Percentiles rank a stretch among this genome's conserved stretches.
phyloP scores from a whole-genome alignment of 2,113 vertebrate genomes.

The Empidonax traillii region DNA sequence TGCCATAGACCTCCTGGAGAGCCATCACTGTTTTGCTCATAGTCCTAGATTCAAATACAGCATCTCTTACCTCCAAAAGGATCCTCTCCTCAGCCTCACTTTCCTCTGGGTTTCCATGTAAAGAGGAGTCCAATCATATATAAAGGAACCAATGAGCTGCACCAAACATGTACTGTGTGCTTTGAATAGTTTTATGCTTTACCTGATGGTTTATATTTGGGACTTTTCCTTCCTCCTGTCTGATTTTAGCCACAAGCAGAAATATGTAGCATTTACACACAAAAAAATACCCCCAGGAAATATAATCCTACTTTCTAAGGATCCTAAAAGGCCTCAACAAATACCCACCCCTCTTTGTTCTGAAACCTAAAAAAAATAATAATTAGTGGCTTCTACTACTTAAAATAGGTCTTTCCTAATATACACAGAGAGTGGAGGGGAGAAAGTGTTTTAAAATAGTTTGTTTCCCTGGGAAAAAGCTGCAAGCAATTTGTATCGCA shows the following conservation, averaged over 20 bases:
- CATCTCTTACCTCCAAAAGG: neutral
- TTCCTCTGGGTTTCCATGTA: neutral
- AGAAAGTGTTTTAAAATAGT: conserved; percentile 34
- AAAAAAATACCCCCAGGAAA: neutral
- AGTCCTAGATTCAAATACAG: neutral
- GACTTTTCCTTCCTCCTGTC: neutral
- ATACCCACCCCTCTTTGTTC: neutral
- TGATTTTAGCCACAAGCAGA: neutral
- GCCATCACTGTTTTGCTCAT: neutral
- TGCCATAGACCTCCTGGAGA: neutral
- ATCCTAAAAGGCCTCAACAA: neutral
- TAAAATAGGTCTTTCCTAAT: conserved; percentile 25
- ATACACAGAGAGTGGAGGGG: neutral
- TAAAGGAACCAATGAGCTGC: neutral
- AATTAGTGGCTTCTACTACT: neutral
- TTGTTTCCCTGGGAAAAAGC: conserved; percentile 33
- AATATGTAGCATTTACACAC: neutral
- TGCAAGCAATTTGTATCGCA: neutral
- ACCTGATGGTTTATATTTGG: neutral
- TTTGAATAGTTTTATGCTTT: neutral
- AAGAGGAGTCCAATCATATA: neutral
- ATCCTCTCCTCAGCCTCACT: neutral
- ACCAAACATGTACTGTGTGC: neutral
- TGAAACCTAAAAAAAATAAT: neutral
- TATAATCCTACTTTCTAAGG: neutral